Evolutionary conservation across 37 sponge, comb jelly and placozoan species (phyloP).

Genomic region (Cliona cf. orientalis): DNA sequence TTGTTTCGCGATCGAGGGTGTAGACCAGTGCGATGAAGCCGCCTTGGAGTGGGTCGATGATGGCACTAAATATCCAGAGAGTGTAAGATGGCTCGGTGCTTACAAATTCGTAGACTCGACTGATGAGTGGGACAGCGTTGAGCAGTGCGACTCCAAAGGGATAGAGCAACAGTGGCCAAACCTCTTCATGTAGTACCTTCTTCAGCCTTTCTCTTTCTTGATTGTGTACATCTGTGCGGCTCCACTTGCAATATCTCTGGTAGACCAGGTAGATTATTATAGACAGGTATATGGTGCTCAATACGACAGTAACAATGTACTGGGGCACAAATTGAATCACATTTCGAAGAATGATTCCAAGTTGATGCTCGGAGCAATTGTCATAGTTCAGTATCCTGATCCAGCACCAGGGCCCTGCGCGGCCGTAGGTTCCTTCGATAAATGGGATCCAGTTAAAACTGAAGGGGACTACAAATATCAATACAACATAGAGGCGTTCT

Average conservation of each 20-base stretch:
- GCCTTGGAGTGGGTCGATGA: slow-evolving; percentile 45
- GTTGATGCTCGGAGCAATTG: neutral
- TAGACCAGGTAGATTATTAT: neutral
- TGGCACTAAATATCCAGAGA: slow-evolving; percentile 53
- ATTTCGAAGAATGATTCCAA: slow-evolving; percentile 38
- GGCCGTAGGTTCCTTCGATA: slow-evolving; percentile 53
- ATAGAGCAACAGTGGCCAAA: slow-evolving; percentile 46
- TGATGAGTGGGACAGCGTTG: slow-evolving; percentile 46
- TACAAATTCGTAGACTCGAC: slow-evolving; percentile 31
- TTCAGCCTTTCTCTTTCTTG: neutral
- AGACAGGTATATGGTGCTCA: slow-evolving; percentile 14
- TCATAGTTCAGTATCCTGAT: slow-evolving; percentile 17
- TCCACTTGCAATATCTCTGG: neutral
- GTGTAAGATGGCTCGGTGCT: neutral
- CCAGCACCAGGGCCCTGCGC: slow-evolving; percentile 78
- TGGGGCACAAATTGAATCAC: slow-evolving; percentile 53
- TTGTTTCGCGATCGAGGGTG: slow-evolving; percentile 60
- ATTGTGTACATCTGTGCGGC: neutral
- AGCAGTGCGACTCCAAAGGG: slow-evolving; percentile 55
- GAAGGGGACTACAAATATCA: slow-evolving; percentile 54
- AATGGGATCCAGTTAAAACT: slow-evolving; percentile 62
- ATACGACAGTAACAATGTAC: slow-evolving; percentile 9
- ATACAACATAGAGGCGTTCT: slow-evolving; percentile 21
- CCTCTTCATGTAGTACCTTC: slow-evolving; percentile 31
- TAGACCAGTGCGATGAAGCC: slow-evolving; percentile 40